Evolutionary conservation across 2,888 invertebrate species (phyloP), one percentile per base, ranked within the genome.

Genomic region (Teleiodes luculella): DNA sequence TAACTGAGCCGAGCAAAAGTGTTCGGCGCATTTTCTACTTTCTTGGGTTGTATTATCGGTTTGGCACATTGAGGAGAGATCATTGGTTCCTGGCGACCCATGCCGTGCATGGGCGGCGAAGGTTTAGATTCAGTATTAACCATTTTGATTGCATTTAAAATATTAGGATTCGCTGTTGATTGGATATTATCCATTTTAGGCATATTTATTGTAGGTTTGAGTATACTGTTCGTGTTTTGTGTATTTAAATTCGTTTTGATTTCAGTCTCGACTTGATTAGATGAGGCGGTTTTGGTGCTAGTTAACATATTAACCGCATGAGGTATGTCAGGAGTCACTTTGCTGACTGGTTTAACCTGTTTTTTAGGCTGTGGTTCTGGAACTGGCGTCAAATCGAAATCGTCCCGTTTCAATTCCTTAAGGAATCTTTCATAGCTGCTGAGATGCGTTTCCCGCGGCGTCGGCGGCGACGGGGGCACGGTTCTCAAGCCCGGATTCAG

Each of bases 1-100:
- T 87, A 89, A 60, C 78, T 86, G 47, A 82, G 78, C 28, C 89
- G 80, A 11, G 88, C 72, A 63, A 88, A 89, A 2, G 89, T 89
- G 53, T 86, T 82, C 2, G 80, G 79, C 24, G 77, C 80, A 52
- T 72, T 72, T 31, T 85, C 84, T 7, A 67, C 67, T 63, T 79
- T 83, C 65, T 79, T 84, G 48, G 68, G 65, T 39, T 63, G 73
- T 36, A 65, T 52, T 52, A 59, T 35, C 62, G 62, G 68, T 83
- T 83, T 84, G 76, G 78, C 76, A 80, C 77, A 60, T 65, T 66
- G 74, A 43, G 67, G 61, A 61, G 65, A 37, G 33, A 31, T 30
- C 53, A 65, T 67, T 16, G 60, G 48, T 61, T 75, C 67, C 54
- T 61, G 35, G 52, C 70, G 70, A 11, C 18, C 10, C 14, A 13